These are phyloP conservation scores for Apamea epomidion DNA, from an alignment of 2,888 invertebrate genomes.

Conservation along the genomic window DNA sequence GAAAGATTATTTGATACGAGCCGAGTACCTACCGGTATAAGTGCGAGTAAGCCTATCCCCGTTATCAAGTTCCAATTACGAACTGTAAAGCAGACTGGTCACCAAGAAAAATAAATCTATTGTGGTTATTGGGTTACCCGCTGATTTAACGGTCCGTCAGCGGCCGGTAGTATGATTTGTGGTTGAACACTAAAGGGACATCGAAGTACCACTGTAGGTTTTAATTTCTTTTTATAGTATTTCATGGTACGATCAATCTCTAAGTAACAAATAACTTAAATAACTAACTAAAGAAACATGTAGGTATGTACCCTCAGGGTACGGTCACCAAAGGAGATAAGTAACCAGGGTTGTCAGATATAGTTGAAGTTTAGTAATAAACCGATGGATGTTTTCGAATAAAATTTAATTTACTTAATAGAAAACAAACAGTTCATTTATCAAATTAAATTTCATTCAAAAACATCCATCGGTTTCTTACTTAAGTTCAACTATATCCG, in stretches of 20 bases:
- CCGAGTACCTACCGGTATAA: not conserved
- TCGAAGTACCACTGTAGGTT: conserved; percentile 23
- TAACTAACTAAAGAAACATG: too few relatives aligned
- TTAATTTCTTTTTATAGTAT: not conserved
- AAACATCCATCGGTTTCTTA: too few relatives aligned
- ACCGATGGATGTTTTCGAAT: too few relatives aligned
- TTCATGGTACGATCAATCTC: not conserved
- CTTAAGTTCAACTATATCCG: too few relatives aligned
- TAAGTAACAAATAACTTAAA: not conserved
- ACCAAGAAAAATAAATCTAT: conserved; percentile 6
- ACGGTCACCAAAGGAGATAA: too few relatives aligned
- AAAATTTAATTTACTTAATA: too few relatives aligned
- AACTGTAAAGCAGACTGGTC: conserved; percentile 5
- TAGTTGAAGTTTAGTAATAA: too few relatives aligned
- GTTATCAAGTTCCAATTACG: conserved; percentile 23
- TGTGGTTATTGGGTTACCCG: conserved; percentile 3
- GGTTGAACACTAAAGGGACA: conserved; percentile 2
- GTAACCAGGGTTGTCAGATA: too few relatives aligned
- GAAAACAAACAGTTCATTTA: too few relatives aligned
- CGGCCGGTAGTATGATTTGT: conserved; percentile 21
- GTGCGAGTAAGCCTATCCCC: not conserved
- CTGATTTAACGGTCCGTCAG: conserved; percentile 27
- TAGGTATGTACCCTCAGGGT: too few relatives aligned
- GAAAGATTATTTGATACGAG: conserved; percentile 6
- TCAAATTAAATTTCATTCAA: too few relatives aligned